These are phyloP conservation scores for Xenopus petersii DNA, from an alignment of 2,797 vertebrate genomes.

Conservation along the genomic window DNA sequence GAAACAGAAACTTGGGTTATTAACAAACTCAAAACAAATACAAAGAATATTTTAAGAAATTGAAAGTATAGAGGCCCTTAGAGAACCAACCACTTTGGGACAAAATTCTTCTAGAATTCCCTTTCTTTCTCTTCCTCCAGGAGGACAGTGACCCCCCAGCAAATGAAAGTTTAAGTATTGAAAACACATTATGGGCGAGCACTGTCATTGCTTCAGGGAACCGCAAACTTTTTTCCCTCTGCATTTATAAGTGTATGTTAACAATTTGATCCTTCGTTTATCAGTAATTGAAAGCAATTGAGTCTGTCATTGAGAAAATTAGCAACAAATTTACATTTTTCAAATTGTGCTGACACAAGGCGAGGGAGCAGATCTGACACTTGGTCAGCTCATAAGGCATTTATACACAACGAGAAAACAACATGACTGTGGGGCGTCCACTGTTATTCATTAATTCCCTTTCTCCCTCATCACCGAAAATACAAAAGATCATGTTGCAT, in stretches of 20 bases:
- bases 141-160: conserved; percentile 93
- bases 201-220: conserved; percentile 96
- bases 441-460: neutral
- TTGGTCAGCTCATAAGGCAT: conserved; percentile 52
- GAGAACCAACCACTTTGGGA: no score
- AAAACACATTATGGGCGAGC: conserved; percentile 97
- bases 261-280: conserved; percentile 60
- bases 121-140: conserved; percentile 58
- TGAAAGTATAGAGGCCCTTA: no score
- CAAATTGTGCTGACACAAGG: conserved; percentile 54
- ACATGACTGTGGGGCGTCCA: neutral
- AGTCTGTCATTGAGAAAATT: conserved; percentile 63
- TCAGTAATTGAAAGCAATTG: conserved; percentile 61
- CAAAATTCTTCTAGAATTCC: no score
- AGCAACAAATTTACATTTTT: conserved; percentile 56
- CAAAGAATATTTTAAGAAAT: no score
- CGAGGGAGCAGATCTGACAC: conserved; percentile 52
- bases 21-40: no score
- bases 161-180: conserved; percentile 94
- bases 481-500: no score
- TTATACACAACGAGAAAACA: conserved; percentile 41
- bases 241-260: conserved; percentile 55
- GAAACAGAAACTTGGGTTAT: no score
- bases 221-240: conserved; percentile 19
- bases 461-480: no score